phyloP scores from a whole-genome alignment of 2,888 invertebrate genomes.

The Cantharis nigra region DNA sequence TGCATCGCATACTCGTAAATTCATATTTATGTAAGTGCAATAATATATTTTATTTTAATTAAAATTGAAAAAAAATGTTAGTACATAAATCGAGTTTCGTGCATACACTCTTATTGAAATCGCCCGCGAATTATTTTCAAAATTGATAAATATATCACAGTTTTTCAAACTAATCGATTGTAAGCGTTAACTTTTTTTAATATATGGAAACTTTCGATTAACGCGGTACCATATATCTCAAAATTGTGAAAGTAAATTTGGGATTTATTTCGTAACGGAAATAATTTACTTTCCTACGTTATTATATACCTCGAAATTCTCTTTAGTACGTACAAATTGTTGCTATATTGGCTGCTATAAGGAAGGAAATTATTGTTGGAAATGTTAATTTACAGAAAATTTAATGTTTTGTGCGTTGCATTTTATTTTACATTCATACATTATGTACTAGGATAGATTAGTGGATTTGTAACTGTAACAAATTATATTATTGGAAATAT shows the following conservation, averaged over 20 bases:
- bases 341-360: neutral
- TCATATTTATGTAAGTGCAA: neutral
- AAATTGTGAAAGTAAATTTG: neutral
- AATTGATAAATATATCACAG: neutral
- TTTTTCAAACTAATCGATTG: neutral
- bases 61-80: neutral
- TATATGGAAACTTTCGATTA: conserved; percentile 1
- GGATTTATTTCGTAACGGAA: neutral
- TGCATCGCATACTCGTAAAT: neutral
- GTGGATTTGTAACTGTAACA: neutral
- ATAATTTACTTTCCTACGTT: neutral
- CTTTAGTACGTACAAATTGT: neutral
- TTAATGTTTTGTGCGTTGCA: neutral
- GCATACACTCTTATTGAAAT: neutral
- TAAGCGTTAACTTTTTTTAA: neutral
- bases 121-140: neutral
- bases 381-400: neutral
- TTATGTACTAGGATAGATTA: neutral
- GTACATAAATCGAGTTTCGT: neutral
- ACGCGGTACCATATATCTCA: neutral
- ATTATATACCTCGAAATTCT: neutral
- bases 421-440: neutral
- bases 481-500: neutral
- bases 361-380: neutral
- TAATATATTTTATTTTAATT: neutral